These are phyloP conservation scores for Aphelenchoides besseyi DNA, from an alignment of 1,140 invertebrate species.

Conservation along the genomic window DNA sequence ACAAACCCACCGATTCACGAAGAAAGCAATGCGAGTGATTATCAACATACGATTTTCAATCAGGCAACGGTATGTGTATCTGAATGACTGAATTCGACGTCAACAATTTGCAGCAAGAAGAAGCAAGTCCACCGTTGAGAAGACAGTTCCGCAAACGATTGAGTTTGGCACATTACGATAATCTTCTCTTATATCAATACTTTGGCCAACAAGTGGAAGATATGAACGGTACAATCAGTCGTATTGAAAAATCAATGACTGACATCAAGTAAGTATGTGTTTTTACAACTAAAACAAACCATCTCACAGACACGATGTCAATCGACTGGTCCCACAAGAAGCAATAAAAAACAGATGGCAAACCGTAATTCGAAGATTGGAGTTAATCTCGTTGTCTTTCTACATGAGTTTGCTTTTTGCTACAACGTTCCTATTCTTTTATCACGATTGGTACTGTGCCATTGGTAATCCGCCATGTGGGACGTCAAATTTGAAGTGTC, in stretches of 20 bases:
- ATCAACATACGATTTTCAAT: constrained; percentile 35
- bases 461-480: constrained; percentile 57
- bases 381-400: constrained; percentile 56
- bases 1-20: background rate
- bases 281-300: constrained; percentile 13
- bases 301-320: constrained; percentile 45
- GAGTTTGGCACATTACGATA: constrained; percentile 57
- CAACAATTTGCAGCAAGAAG: constrained; percentile 37
- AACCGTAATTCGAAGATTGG: constrained; percentile 55
- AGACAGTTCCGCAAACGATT: constrained; percentile 44
- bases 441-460: constrained; percentile 61
- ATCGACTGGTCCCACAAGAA: constrained; percentile 46
- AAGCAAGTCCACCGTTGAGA: constrained; percentile 35
- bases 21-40: constrained; percentile 24
- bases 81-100: background rate
- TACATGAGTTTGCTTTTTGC: constrained; percentile 55
- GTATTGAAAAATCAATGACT: constrained; percentile 44
- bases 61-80: constrained; percentile 23
- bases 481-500: constrained; percentile 53
- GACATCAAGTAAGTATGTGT: constrained; percentile 46
- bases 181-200: constrained; percentile 56
- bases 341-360: constrained; percentile 59
- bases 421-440: constrained; percentile 62
- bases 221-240: constrained; percentile 33
- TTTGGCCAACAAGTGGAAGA: constrained; percentile 59